phyloP scores from a whole-genome alignment of 2,113 vertebrate genomes.

The Macrotus californicus region DNA sequence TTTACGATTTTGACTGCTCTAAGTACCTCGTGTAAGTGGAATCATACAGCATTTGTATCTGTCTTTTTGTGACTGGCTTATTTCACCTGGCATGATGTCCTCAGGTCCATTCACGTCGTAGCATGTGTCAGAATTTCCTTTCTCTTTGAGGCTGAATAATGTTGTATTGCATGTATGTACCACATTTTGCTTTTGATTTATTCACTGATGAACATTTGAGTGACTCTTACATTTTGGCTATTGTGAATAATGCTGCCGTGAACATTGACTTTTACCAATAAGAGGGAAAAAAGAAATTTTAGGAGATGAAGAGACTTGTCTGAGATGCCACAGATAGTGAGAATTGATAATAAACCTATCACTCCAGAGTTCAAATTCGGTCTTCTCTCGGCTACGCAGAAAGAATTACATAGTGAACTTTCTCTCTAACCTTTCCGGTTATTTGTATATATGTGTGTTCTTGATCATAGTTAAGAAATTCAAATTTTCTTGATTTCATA shows the following conservation, averaged over 20 bases:
- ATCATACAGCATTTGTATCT: not conserved
- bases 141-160: not conserved
- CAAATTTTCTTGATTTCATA: conserved; percentile 60
- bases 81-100: not conserved
- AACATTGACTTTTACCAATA: not conserved
- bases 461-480: not conserved
- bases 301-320: not conserved
- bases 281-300: not conserved
- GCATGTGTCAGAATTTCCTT: not conserved
- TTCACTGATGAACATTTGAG: not conserved
- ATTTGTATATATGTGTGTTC: not conserved
- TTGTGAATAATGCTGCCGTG: not conserved
- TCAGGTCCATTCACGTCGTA: not conserved
- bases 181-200: not conserved
- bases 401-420: not conserved
- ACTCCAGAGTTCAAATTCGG: not conserved
- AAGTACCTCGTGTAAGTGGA: not conserved
- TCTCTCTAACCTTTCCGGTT: not conserved
- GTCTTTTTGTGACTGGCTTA: not conserved
- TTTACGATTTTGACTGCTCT: not conserved
- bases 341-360: not conserved
- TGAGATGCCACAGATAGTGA: not conserved
- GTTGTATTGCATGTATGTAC: too few species aligned
- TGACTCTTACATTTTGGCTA: not conserved
- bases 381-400: not conserved